These are phyloP conservation scores for Vulpes vulpes DNA, from an alignment of 2,113 vertebrate genomes.

Conservation along the genomic window DNA sequence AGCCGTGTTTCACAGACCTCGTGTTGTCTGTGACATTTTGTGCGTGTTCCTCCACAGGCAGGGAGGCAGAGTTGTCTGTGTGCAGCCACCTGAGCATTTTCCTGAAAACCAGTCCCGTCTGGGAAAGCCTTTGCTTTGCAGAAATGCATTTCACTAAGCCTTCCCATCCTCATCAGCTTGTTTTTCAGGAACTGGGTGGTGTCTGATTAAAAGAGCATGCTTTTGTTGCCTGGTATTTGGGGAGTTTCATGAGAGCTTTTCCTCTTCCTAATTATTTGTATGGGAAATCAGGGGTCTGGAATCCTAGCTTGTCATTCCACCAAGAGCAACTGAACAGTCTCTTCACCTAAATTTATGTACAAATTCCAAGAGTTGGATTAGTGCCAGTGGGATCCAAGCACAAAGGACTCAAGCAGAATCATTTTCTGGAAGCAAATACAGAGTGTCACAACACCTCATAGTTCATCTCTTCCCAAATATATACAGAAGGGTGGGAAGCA, in stretches of 20 bases:
- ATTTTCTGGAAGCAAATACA: background rate
- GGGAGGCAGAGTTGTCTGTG: background rate
- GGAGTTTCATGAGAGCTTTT: slow-evolving; percentile 64
- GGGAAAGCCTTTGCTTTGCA: background rate
- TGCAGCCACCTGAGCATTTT: background rate
- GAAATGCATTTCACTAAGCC: background rate
- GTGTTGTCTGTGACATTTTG: background rate
- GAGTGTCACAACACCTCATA: background rate
- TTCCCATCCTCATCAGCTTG: background rate
- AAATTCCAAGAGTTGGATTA: background rate
- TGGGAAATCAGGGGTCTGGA: background rate
- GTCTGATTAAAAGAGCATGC: background rate
- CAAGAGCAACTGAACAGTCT: background rate
- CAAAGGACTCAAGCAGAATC: background rate
- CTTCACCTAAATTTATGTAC: background rate
- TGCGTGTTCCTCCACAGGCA: background rate
- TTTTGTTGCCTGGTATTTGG: slow-evolving; percentile 52
- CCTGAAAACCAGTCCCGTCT: background rate
- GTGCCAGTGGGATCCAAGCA: background rate
- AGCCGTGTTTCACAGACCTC: background rate
- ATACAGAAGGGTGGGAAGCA: background rate
- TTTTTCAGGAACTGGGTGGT: slow-evolving; percentile 78
- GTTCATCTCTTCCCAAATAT: background rate
- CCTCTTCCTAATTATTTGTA: slow-evolving; percentile 61
- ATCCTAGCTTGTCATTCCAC: background rate